Evolutionary conservation across 1,140 invertebrate genomes (phyloP), one percentile per base, ranked within the genome.

Genomic region (Ericerus pela): DNA sequence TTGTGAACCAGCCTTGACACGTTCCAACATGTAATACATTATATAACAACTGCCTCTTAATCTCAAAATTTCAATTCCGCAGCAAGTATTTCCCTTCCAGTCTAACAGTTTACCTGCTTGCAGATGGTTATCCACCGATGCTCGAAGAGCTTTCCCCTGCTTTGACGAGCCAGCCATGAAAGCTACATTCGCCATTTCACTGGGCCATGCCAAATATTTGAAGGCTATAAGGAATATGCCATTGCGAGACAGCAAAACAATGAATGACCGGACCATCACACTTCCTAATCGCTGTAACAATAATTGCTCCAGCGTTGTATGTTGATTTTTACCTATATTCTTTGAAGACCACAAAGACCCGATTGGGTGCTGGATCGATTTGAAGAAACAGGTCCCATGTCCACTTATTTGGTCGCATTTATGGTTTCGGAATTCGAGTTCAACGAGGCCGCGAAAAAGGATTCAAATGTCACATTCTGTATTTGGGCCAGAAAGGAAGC

Each of bases 341-440:
- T 30, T 29, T 24, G 22, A 20, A 26, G 36, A 20, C 11, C 53
- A 58, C 18, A 24, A 38, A 28, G 47, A 37, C 14, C 43, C 47
- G 75, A 69, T n/a, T 72, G 74, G 68, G 67, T 78, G 0, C 73
- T 75, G 58, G 77, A 83, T 61, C 59, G 70, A 1, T 94, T 81
- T 63, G 54, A 74, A 1, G 74, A 71, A 53, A 84, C 82, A 1
- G 79, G 85, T 0, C 69, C 71, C 2, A 95, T 95, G 88, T 88
- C 88, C 0, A 89, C 88, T 0, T 95, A 95, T 60, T 67, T 94
- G 2, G 70, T 94, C 11, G 89, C 89, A 1, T 79, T 92, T 61
- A 75, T 88, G 2, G 77, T 94, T 1, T 84, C 82, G 22, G 81
- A 93, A 59, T 91, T 90, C 56, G 63, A 62, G 11, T 59, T 28